Percentiles rank a stretch among this genome's conserved stretches.
Conservation (phyloP, 53 echinoderm and acorn worm genomes). For the Astropecten irregularis region DNA sequence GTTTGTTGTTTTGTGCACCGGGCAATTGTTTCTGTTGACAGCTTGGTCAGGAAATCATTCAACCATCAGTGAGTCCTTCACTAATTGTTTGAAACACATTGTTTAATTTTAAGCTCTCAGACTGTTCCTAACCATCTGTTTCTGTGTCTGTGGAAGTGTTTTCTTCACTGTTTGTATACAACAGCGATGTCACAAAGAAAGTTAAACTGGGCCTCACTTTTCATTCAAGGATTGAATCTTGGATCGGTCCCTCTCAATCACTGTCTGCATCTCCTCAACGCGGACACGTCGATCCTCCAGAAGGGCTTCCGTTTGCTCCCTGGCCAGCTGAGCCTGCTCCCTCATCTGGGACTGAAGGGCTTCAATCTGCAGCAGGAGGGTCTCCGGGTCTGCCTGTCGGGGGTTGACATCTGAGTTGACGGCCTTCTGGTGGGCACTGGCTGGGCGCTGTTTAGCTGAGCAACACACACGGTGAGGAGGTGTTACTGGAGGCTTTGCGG, state of each 20-base stretch:
- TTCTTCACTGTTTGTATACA: too few relatives aligned
- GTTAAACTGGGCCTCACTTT: slow-evolving; percentile 63
- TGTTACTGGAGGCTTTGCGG: too few relatives aligned
- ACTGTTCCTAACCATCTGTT: too few relatives aligned
- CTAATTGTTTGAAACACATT: too few relatives aligned
- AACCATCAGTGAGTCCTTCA: too few relatives aligned
- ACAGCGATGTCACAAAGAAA: too few relatives aligned
- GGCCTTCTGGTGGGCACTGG: slow-evolving; percentile 14
- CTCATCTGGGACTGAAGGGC: slow-evolving; percentile 92
- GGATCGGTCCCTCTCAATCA: slow-evolving; percentile 83
- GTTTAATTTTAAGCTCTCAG: too few relatives aligned
- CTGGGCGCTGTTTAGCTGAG: slow-evolving; percentile 31
- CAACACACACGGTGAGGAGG: too few relatives aligned
- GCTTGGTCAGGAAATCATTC: too few relatives aligned
- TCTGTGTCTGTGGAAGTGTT: too few relatives aligned
- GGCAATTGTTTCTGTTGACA: too few relatives aligned
- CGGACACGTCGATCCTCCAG: slow-evolving; percentile 92
- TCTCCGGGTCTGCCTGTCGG: slow-evolving; percentile 69
- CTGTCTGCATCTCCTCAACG: slow-evolving; percentile 95
- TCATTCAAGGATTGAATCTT: slow-evolving; percentile 91
- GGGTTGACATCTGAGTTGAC: neutral
- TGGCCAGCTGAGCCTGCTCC: slow-evolving; percentile 79
- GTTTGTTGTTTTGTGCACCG: too few relatives aligned
- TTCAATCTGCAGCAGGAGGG: slow-evolving; percentile 87
- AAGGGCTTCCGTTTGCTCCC: slow-evolving; percentile 88